Evolutionary conservation across 2,888 invertebrate species (phyloP), one percentile per base, ranked within the genome.

Genomic region (Dinocampus coccinellae): DNA sequence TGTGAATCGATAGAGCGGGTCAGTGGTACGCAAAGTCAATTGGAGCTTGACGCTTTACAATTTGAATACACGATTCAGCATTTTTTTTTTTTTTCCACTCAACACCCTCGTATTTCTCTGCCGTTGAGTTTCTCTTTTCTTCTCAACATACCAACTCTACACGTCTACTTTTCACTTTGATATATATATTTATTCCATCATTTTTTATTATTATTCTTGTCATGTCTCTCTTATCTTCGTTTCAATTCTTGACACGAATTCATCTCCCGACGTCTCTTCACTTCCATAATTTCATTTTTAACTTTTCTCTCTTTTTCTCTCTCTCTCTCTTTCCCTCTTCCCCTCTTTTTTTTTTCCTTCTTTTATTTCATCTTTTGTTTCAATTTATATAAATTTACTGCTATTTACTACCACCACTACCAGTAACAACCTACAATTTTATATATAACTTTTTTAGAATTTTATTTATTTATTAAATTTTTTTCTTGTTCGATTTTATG

Each of bases 191-290:
- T 62, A 47, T 3, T 34, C 26, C n/a, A 61, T 24, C 13, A 57
- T 63, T 58, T 42, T 42, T 64, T 70, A 58, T 69, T 33, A 55
- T 71, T 58, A 65, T 64, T 64, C 66, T 70, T 58, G 47, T 68
- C 73, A 39, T 55, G 36, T 69, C 60, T 72, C 76, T 76, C 77
- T 76, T 76, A 69, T 77, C 77, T 60, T 63, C 77, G 75, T 79
- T 74, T 78, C 77, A 76, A 76, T 62, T 42, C 64, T 63, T 78
- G 79, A 79, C 80, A 80, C 80, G 76, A 75, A 66, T 80, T 78
- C 77, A 78, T 77, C 76, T 74, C 72, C 71, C 78, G 76, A 63
- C 75, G 69, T 73, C 75, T 66, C 52, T 68, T 26, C 39, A 69
- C 63, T 69, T 66, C 64, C 6, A 77, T 73, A 79, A 78, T 75